phyloP scores from a whole-genome alignment of 2,113 vertebrate species.

The Grammomys dolichurus region DNA sequence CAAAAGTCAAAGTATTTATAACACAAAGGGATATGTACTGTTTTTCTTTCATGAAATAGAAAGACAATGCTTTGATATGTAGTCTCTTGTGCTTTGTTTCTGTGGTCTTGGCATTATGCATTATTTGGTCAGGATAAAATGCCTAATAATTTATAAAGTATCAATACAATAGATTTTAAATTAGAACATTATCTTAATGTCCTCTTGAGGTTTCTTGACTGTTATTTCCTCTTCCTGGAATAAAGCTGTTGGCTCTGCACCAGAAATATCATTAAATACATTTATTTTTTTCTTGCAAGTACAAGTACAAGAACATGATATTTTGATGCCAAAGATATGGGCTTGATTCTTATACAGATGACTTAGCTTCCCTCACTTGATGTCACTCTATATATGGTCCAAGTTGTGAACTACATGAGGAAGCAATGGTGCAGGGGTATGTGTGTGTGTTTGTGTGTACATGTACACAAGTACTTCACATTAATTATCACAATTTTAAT shows the following conservation, averaged over 20 bases:
- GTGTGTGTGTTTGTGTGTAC: background rate
- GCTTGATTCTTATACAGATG: background rate
- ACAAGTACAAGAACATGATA: background rate
- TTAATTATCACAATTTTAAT: background rate
- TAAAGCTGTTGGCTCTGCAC: constrained; percentile 72
- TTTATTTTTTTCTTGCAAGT: constrained; percentile 47
- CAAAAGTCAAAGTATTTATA: background rate
- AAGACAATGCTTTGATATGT: constrained; percentile 7
- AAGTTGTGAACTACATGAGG: background rate
- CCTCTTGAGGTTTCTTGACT: constrained; percentile 73
- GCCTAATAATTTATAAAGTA: constrained; percentile 78
- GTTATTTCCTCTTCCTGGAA: constrained; percentile 79
- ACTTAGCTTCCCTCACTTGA: background rate
- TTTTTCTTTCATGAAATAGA: background rate
- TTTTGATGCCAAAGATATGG: constrained; percentile 30
- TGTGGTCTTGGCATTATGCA: constrained; percentile 56
- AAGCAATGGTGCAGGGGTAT: background rate
- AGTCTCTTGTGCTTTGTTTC: constrained; percentile 61
- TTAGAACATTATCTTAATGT: constrained; percentile 80
- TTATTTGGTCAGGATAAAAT: constrained; percentile 73
- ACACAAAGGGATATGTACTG: background rate
- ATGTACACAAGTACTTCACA: background rate
- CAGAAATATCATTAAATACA: constrained; percentile 77
- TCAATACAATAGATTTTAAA: constrained; percentile 83
- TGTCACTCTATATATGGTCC: background rate